Conservation (phyloP, 64 coral and sea anemone genomes). For the Montipora foliosa region DNA sequence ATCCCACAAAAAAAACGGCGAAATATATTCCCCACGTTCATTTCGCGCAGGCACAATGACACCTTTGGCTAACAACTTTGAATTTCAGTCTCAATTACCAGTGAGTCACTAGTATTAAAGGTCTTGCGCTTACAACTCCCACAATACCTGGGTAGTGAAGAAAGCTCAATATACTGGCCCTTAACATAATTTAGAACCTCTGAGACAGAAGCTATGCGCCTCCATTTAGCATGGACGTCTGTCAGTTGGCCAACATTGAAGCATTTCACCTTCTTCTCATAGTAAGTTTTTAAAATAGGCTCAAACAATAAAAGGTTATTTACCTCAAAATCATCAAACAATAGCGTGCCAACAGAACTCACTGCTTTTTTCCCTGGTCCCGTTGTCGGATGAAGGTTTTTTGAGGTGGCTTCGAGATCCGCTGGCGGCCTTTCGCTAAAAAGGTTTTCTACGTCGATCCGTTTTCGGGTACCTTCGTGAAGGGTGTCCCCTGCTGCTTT, state of each 20-base stretch:
- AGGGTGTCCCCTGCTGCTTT: background rate
- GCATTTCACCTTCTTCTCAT: too few relatives aligned
- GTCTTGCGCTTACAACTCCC: background rate
- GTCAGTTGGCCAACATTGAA: background rate
- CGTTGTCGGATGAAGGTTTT: background rate
- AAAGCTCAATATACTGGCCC: constrained; percentile 19
- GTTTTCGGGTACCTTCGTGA: constrained; percentile 11
- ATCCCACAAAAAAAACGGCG: constrained; percentile 10
- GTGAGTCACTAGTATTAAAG: background rate
- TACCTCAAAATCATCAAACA: too few relatives aligned
- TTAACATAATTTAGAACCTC: background rate
- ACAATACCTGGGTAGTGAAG: background rate
- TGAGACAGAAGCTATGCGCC: constrained; percentile 2
- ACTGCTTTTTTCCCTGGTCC: too few relatives aligned
- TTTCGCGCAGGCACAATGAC: constrained; percentile 17
- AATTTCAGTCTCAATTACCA: constrained; percentile 19
- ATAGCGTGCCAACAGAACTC: too few relatives aligned
- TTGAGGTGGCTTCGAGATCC: constrained; percentile 20
- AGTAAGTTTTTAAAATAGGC: too few relatives aligned
- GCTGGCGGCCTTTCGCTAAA: constrained; percentile 27
- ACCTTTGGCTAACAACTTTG: constrained; percentile 11
- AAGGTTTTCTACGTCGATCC: constrained; percentile 6
- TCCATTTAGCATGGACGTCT: constrained; percentile 13
- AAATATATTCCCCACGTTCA: constrained; percentile 44
- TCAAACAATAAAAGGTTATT: too few relatives aligned